Conservation (phyloP, 2,888 invertebrate genomes). For the Patella pellucida region DNA sequence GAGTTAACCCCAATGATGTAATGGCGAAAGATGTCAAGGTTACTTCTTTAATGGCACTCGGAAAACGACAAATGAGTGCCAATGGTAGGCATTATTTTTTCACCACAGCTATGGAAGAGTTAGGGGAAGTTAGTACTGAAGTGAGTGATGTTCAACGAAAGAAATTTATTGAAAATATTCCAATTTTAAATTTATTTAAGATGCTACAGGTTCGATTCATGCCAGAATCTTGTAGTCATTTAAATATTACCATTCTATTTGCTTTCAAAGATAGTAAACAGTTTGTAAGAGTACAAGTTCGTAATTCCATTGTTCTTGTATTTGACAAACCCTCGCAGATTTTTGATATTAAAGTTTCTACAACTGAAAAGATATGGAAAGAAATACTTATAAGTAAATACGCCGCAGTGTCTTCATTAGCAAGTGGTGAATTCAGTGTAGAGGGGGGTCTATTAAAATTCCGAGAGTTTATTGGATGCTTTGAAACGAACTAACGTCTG, state of each 20-base stretch:
- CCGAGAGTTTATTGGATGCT: conserved; percentile 49
- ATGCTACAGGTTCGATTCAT: conserved; percentile 45
- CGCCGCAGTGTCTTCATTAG: conserved; percentile 36
- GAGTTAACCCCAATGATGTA: conserved; percentile 33
- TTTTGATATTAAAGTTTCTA: conserved; percentile 41
- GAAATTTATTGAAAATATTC: conserved; percentile 24
- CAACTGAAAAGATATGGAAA: conserved; percentile 40
- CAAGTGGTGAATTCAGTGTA: conserved; percentile 45
- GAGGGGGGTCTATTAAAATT: conserved; percentile 49
- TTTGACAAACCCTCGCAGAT: conserved; percentile 23
- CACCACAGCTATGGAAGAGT: conserved; percentile 53
- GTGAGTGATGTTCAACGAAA: conserved; percentile 17
- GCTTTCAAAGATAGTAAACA: conserved; percentile 41
- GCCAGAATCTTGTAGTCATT: conserved; percentile 35
- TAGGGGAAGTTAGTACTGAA: conserved; percentile 35
- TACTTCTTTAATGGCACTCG: conserved; percentile 46
- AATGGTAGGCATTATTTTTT: conserved; percentile 59
- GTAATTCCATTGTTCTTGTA: conserved; percentile 49
- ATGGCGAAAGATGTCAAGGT: conserved; percentile 46
- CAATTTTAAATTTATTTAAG: conserved; percentile 39
- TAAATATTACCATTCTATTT: conserved; percentile 32
- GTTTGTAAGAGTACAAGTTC: conserved; percentile 39
- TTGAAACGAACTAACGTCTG: conserved; percentile 35
- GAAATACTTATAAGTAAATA: conserved; percentile 39
- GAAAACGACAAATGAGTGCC: conserved; percentile 48